These are phyloP conservation scores for Miniopterus natalensis DNA, from an alignment of 2,113 vertebrate species.

Conservation along the genomic window DNA sequence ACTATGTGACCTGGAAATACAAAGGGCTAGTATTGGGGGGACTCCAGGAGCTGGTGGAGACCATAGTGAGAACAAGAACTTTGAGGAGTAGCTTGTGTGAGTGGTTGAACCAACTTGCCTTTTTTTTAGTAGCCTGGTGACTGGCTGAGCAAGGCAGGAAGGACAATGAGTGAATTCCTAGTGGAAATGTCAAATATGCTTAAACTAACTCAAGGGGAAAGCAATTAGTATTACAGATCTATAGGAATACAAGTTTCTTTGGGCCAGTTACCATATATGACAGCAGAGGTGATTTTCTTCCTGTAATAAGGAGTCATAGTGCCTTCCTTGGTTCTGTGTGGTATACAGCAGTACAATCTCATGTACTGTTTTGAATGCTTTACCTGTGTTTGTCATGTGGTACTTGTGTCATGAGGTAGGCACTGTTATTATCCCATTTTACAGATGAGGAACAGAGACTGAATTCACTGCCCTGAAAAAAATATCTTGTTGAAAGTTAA, in stretches of 20 bases:
- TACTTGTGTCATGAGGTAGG: not conserved
- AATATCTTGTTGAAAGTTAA: not conserved
- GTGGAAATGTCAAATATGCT: not conserved
- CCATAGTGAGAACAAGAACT: not conserved
- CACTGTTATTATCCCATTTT: not conserved
- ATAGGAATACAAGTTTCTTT: not conserved
- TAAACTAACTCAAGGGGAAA: not conserved
- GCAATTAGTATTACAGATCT: not conserved
- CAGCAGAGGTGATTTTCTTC: not conserved
- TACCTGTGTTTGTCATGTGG: not conserved
- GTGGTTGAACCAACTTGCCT: not conserved
- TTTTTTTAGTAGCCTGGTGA: not conserved
- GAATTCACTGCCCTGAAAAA: not conserved
- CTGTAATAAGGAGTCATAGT: not conserved
- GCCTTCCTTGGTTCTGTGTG: not conserved
- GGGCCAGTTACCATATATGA: not conserved
- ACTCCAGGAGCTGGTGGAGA: not conserved
- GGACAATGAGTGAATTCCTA: not conserved
- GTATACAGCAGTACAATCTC: not conserved
- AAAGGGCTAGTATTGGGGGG: not conserved
- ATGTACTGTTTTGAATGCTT: not conserved
- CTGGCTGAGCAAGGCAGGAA: not conserved
- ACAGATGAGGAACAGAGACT: not conserved
- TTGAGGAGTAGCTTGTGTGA: not conserved
- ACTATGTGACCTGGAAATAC: not conserved